Conservation (phyloP, 2,113 vertebrate species). For the Stercorarius parasiticus region DNA sequence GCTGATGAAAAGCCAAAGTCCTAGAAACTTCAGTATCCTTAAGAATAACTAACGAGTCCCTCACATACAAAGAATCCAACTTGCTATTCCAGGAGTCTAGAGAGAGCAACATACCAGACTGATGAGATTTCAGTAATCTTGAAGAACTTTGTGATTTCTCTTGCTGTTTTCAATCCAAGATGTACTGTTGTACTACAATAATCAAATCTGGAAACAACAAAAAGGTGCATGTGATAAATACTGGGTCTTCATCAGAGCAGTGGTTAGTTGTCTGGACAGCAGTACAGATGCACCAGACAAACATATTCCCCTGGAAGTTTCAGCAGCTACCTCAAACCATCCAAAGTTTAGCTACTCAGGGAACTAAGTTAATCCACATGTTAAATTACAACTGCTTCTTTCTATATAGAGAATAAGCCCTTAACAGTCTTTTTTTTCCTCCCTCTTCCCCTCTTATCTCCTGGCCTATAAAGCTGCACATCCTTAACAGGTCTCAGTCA, state of each 20-base stretch:
- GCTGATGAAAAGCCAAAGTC: not conserved
- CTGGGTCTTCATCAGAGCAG: not conserved
- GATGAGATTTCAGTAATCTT: conserved; percentile 31
- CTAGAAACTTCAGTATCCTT: not conserved
- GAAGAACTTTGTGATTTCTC: not conserved
- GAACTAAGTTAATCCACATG: not conserved
- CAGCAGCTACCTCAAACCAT: not conserved
- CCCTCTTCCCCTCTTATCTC: not conserved
- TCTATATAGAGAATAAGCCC: not conserved
- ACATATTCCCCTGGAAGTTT: not conserved
- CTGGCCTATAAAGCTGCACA: not conserved
- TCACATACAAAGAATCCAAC: not conserved
- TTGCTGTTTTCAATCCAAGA: conserved; percentile 18
- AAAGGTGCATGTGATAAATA: not conserved
- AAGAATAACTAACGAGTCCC: not conserved
- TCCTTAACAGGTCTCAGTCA: not conserved
- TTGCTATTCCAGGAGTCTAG: not conserved
- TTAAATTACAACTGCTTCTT: not conserved
- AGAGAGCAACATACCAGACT: conserved; percentile 37
- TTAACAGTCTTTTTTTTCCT: not conserved
- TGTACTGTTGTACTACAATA: not conserved
- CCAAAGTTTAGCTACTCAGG: not conserved
- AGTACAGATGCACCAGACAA: not conserved
- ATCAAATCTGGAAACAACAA: conserved; percentile 50
- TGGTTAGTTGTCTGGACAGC: not conserved